Base-by-base conservation (phyloP, 2,888 invertebrate species). In the Pimpla rufipes region DNA sequence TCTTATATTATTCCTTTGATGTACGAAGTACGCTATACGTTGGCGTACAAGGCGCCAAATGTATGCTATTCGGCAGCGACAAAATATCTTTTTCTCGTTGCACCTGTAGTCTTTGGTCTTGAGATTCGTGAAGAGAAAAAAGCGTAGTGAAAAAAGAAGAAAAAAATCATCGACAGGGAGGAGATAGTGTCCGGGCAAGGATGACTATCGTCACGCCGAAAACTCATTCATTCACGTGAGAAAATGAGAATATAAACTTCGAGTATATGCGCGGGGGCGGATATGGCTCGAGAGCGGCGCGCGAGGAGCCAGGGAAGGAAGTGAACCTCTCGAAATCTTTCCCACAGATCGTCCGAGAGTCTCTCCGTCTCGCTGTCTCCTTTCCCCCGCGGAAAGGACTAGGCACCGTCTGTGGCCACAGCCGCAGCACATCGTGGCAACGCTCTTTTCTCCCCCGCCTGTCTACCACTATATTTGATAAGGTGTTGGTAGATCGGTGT, bases 391-490 rank as follows among this genome's bases (percentile, higher is more conserved):
- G 71, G 75, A 29, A 29, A 29, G 66, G 76, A 71, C 62, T 35
- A 35, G 35, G 16, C 67, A 79, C 79, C 79, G 79, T 83, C 83
- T 83, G 83, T 29, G 59, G n/a, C 37, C 66, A 29, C 85, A 79
- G 68, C 79, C 77, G 73, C 66, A 35, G 45, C 78, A 64, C 80
- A 83, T 75, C 77, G 52, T 57, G 64, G 62, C 77, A 70, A 73
- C 77, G 52, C 62, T 81, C 76, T 57, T 35, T 50, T 71, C 62
- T 59, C 57, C 62, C 81, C 62, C 80, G 47, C 73, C 64, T 64
- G 52, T 71, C 47, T 50, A 78, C 81, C 23, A 68, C 83, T 88
- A 85, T 90, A 88, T 90, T 90, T 90, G 90, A 90, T 90, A 90
- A 90, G 90, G 88, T 80, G 80, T 70, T 87, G 86, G 87, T 87